Evolutionary conservation across 2,113 vertebrate species (phyloP).

Genomic region (Macrotus californicus): DNA sequence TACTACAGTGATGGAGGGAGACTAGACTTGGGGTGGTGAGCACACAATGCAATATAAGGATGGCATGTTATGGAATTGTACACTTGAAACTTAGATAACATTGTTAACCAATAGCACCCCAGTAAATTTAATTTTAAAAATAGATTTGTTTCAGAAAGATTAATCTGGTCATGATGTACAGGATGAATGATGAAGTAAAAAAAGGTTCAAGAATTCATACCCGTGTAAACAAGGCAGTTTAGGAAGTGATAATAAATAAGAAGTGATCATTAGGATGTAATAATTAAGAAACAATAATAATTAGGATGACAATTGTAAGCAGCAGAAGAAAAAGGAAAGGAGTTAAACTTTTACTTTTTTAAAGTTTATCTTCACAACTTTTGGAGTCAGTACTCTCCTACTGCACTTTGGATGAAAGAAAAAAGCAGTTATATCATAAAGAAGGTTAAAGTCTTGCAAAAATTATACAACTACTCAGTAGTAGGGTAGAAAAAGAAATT

Average conservation of each 20-base stretch:
- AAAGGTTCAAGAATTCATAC: background rate
- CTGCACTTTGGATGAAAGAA: background rate
- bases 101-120: background rate
- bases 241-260: background rate
- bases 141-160: background rate
- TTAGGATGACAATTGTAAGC: background rate
- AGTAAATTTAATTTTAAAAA: background rate
- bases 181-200: background rate
- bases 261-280: background rate
- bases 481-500: background rate
- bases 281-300: background rate
- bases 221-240: background rate
- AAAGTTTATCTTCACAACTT: background rate
- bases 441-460: background rate
- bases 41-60: background rate
- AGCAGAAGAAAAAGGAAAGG: background rate
- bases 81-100: background rate
- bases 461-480: background rate
- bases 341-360: background rate
- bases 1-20: background rate
- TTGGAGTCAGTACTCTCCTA: background rate
- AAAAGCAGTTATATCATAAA: background rate
- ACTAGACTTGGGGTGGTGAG: background rate
- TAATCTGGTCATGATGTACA: background rate
- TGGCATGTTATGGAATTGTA: background rate